Evolutionary conservation across 1,140 invertebrate genomes (phyloP).

Genomic region (Lucilia sericata): DNA sequence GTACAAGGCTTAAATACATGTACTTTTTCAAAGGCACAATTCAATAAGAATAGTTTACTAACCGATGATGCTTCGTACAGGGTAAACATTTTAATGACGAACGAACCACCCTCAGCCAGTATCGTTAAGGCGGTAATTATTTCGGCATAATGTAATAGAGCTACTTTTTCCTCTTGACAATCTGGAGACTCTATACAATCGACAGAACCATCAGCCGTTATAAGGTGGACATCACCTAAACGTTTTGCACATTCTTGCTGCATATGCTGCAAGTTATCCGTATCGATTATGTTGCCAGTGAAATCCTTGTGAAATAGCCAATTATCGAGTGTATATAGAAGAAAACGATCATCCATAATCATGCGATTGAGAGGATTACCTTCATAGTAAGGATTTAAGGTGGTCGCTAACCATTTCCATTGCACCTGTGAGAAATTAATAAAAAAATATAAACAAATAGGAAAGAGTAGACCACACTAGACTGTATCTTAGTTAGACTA

Average conservation of each 20-base stretch:
- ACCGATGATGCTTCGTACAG: conserved; percentile 86
- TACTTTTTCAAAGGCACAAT: conserved; percentile 74
- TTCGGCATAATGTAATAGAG: conserved; percentile 86
- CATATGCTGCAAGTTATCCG: conserved; percentile 76
- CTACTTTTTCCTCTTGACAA: conserved; percentile 86
- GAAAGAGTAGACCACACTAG: too few relatives aligned
- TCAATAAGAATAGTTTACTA: conserved; percentile 83
- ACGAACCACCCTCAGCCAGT: conserved; percentile 78
- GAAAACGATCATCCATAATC: conserved; percentile 89
- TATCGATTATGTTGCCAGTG: conserved; percentile 84
- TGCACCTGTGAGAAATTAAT: conserved; percentile 58
- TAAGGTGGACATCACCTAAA: conserved; percentile 68
- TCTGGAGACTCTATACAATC: conserved; percentile 86
- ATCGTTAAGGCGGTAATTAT: conserved; percentile 79
- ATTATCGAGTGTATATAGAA: conserved; percentile 79
- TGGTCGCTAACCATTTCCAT: conserved; percentile 89
- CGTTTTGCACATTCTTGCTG: conserved; percentile 55
- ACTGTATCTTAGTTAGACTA: too few relatives aligned
- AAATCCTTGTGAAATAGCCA: conserved; percentile 90
- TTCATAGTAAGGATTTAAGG: conserved; percentile 93
- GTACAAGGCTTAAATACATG: conserved; percentile 88
- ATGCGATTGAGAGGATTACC: conserved; percentile 79
- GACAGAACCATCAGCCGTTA: conserved; percentile 95
- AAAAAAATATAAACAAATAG: too few relatives aligned
- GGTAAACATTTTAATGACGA: conserved; percentile 95